Evolutionary conservation across 2,797 vertebrate genomes (phyloP).

Genomic region (Fundulus diaphanus): DNA sequence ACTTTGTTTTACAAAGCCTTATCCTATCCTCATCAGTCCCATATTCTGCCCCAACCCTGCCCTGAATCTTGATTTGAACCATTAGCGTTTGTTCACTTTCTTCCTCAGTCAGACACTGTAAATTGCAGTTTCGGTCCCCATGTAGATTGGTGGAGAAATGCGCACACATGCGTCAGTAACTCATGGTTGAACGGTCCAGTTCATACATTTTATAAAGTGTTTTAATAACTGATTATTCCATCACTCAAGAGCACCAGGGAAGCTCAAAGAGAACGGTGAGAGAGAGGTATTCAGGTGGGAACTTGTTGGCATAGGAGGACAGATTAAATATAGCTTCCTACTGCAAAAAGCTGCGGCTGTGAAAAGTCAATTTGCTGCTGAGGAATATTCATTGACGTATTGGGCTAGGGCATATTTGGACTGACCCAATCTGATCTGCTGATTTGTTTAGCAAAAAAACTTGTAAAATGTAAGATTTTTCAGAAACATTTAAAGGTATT

Average conservation of each 20-base stretch:
- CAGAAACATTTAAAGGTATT: not conserved
- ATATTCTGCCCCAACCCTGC: no score
- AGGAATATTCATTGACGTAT: slow-evolving; percentile 1
- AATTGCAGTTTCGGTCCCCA: not conserved
- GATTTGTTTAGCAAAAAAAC: not conserved
- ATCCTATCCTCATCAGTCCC: not conserved
- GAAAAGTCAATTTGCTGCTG: not conserved
- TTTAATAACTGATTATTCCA: slow-evolving; percentile 58
- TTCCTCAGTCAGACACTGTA: not conserved
- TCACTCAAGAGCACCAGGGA: slow-evolving; percentile 36
- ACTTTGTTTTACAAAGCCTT: not conserved
- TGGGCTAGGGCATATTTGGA: not conserved
- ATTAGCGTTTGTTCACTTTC: no score
- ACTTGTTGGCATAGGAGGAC: slow-evolving; percentile 1
- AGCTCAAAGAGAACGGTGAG: not conserved
- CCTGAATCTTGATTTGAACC: no score
- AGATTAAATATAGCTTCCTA: not conserved
- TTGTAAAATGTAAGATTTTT: not conserved
- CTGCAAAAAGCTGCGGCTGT: not conserved
- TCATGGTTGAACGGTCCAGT: slow-evolving; percentile 31
- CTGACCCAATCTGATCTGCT: not conserved
- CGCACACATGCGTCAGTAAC: no score
- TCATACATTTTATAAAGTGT: slow-evolving; percentile 38
- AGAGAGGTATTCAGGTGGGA: not conserved
- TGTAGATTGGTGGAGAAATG: not conserved